Conservation (phyloP, 2,888 invertebrate species). For the Punctoribates punctum region DNA sequence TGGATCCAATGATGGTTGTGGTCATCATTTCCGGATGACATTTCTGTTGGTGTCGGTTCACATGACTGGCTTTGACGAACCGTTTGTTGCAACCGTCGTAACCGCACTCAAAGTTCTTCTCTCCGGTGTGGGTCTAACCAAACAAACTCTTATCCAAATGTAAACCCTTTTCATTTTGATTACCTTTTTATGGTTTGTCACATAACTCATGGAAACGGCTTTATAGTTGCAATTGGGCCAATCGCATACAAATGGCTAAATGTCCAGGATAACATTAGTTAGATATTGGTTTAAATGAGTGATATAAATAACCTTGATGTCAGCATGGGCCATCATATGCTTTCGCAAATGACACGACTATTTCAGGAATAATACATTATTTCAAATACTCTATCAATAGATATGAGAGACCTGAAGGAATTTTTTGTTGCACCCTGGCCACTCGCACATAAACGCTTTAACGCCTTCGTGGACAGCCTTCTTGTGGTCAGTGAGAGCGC, state of each 20-base stretch:
- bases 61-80: conserved; percentile 39
- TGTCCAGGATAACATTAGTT: neutral
- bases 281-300: too few species aligned
- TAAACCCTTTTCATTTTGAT: neutral
- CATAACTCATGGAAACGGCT: conserved; percentile 41
- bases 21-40: conserved; percentile 40
- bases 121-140: conserved; percentile 38
- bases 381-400: too few species aligned
- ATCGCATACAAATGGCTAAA: conserved; percentile 32
- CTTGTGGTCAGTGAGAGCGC: conserved; percentile 40
- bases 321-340: conserved; percentile 41
- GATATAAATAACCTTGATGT: conserved; percentile 24
- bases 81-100: conserved; percentile 34
- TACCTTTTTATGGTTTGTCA: conserved; percentile 37
- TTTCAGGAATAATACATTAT: too few species aligned
- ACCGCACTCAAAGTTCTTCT: conserved; percentile 40
- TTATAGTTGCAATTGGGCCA: conserved; percentile 41
- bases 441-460: conserved; percentile 39
- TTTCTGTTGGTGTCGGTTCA: conserved; percentile 39
- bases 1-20: neutral
- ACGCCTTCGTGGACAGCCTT: conserved; percentile 37
- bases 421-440: conserved; percentile 40
- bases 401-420: conserved; percentile 16
- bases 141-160: neutral
- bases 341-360: conserved; percentile 22